phyloP scores from a whole-genome alignment of 2,797 vertebrate genomes.

The Phalloptychus januarius region DNA sequence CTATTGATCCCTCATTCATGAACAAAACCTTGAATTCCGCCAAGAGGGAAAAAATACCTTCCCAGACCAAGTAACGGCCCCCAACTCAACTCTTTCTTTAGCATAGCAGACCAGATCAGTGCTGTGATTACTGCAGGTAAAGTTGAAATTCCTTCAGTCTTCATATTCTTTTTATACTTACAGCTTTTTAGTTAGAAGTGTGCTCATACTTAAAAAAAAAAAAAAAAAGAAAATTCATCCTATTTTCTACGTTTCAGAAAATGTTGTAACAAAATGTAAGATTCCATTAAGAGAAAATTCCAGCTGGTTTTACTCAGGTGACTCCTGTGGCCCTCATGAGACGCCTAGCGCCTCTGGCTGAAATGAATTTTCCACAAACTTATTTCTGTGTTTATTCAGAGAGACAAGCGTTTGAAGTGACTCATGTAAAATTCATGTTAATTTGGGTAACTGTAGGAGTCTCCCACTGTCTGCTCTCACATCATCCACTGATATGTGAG shows the following conservation, averaged over 20 bases:
- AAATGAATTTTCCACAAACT: neutral
- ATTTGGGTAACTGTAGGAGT: slow-evolving; percentile 11
- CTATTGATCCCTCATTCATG: neutral
- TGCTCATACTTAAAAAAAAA: neutral
- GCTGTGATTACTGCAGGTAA: neutral
- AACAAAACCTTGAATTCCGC: too few species aligned
- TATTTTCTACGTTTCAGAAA: neutral
- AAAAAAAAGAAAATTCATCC: too few species aligned
- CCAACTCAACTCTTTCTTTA: neutral
- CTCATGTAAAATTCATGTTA: slow-evolving; percentile 14
- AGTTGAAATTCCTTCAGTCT: neutral
- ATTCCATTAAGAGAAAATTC: neutral
- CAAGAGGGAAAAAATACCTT: too few species aligned
- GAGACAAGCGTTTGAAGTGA: slow-evolving; percentile 10
- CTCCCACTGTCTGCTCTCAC: neutral
- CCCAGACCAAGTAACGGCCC: too few species aligned
- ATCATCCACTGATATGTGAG: slow-evolving; percentile 1
- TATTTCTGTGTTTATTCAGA: slow-evolving; percentile 6
- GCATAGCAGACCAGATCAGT: neutral
- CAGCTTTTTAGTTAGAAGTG: neutral
- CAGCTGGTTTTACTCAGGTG: neutral
- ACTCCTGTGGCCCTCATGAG: neutral
- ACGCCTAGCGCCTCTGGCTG: neutral
- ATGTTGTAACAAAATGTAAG: neutral
- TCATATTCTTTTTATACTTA: neutral